These are phyloP conservation scores for Drosophila asahinai DNA, from an alignment of 1,140 invertebrate genomes.

Conservation along the genomic window DNA sequence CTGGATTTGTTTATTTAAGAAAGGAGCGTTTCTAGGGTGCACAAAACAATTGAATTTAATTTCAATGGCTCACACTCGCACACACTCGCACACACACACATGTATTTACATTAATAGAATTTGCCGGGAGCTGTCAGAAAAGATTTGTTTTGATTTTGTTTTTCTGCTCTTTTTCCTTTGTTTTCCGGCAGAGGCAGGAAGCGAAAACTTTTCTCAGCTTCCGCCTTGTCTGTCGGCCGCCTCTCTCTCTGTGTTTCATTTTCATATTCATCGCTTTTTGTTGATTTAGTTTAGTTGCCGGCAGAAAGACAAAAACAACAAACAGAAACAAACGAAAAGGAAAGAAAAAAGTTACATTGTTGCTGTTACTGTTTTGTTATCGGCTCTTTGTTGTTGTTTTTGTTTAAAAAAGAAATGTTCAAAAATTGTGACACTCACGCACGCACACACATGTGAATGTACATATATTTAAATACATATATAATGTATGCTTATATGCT, in stretches of 20 bases:
- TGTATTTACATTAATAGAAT: constrained; percentile 58
- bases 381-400: constrained; percentile 19
- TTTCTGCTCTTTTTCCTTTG: constrained; percentile 9
- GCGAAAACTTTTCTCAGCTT: constrained; percentile 41
- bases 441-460: constrained; percentile 23
- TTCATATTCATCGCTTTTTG: neutral
- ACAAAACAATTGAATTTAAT: constrained; percentile 39
- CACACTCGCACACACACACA: constrained; percentile 3
- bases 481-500: constrained; percentile 28
- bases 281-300: constrained; percentile 25
- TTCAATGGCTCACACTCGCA: constrained; percentile 15
- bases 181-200: constrained; percentile 14
- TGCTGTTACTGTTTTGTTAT: constrained; percentile 22
- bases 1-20: neutral
- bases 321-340: neutral
- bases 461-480: constrained; percentile 47
- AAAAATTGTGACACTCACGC: constrained; percentile 24
- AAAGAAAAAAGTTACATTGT: constrained; percentile 30
- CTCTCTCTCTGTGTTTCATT: constrained; percentile 15
- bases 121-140: constrained; percentile 65
- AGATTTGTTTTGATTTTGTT: constrained; percentile 67
- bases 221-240: constrained; percentile 19
- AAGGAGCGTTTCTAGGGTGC: constrained; percentile 27
- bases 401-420: constrained; percentile 19
- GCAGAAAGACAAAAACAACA: constrained; percentile 17